Evolutionary conservation across 2,113 vertebrate genomes (phyloP).

Genomic region (Anarrhichthys ocellatus): DNA sequence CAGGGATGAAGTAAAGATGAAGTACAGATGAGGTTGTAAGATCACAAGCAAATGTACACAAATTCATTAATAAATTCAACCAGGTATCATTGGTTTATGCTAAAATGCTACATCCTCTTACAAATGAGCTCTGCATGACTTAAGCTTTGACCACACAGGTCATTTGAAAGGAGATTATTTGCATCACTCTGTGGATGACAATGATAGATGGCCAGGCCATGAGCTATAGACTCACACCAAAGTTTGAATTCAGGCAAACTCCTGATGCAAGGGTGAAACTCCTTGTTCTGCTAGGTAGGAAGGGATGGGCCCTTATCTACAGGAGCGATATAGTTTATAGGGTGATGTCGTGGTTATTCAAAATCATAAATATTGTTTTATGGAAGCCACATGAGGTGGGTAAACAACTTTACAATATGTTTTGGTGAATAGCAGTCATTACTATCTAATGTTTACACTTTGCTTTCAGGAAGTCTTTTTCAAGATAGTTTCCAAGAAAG

Average conservation of each 20-base stretch:
- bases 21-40: not conserved
- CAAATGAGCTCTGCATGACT: constrained; percentile 47
- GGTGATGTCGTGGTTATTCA: not conserved
- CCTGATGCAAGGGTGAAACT: constrained; percentile 97
- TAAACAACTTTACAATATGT: too few relatives aligned
- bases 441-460: too few relatives aligned
- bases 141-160: constrained; percentile 20
- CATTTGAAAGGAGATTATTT: not conserved
- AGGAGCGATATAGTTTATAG: constrained; percentile 12
- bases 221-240: constrained; percentile 83
- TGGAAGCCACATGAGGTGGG: not conserved
- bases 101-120: constrained; percentile 27
- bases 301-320: constrained; percentile 95
- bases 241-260: constrained; percentile 99
- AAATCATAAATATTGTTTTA: not conserved
- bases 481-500: too few relatives aligned
- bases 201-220: not conserved
- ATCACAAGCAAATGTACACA: constrained; percentile 41
- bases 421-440: too few relatives aligned
- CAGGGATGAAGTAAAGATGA: not conserved
- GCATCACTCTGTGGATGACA: constrained; percentile 10
- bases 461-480: too few relatives aligned
- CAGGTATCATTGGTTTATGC: constrained; percentile 17
- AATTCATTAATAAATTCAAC: constrained; percentile 19
- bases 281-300: constrained; percentile 98